Evolutionary conservation across 2,797 vertebrate species (phyloP).

Genomic region (Amphiprion clarkii): DNA sequence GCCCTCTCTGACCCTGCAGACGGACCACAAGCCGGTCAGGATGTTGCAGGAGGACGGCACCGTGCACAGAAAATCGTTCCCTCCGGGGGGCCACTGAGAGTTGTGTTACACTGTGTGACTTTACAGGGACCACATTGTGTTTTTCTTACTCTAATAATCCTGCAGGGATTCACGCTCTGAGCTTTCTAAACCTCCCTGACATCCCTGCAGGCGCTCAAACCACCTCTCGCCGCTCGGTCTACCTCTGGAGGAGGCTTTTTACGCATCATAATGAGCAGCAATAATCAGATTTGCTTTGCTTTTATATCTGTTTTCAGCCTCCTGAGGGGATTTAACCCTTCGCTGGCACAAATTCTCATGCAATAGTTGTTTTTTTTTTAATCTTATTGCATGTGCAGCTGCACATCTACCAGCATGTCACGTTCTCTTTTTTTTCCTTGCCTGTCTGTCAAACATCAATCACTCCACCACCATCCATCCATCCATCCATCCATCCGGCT

Average conservation of each 20-base stretch:
- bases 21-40: slow-evolving; percentile 53
- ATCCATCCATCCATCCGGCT: not conserved
- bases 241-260: no score
- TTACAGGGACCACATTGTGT: slow-evolving; percentile 21
- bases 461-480: slow-evolving; percentile 33
- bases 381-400: slow-evolving; percentile 45
- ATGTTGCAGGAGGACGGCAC: slow-evolving; percentile 31
- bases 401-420: slow-evolving; percentile 50
- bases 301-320: slow-evolving; percentile 14
- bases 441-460: slow-evolving; percentile 51
- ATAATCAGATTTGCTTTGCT: slow-evolving; percentile 2
- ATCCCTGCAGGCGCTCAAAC: slow-evolving; percentile 9
- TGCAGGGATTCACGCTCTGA: slow-evolving; percentile 19
- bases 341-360: slow-evolving; percentile 7
- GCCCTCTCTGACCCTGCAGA: slow-evolving; percentile 69
- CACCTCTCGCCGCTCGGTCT: not conserved
- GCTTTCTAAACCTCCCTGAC: slow-evolving; percentile 7
- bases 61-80: slow-evolving; percentile 6
- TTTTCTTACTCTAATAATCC: slow-evolving; percentile 24
- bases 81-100: not conserved
- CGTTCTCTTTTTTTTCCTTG: slow-evolving; percentile 20
- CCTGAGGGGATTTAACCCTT: slow-evolving; percentile 28
- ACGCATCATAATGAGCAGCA: not conserved
- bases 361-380: not conserved
- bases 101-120: slow-evolving; percentile 14